Evolutionary conservation across 2,113 vertebrate species (phyloP).

Genomic region (Caracal caracal): DNA sequence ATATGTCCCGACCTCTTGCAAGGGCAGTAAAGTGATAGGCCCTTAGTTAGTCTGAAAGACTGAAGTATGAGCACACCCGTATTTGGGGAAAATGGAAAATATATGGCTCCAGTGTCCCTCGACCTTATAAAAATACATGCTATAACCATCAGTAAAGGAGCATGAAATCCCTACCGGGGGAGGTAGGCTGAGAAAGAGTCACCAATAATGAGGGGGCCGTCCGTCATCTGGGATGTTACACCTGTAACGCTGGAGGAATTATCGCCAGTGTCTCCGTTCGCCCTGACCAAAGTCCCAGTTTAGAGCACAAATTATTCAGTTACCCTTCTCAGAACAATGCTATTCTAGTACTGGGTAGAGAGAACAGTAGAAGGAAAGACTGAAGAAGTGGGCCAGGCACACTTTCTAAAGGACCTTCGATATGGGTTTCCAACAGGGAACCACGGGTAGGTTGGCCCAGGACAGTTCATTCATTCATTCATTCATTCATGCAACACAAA

Average conservation of each 20-base stretch:
- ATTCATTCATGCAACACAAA: neutral
- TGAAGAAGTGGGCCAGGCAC: neutral
- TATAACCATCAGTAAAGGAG: neutral
- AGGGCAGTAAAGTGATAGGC: neutral
- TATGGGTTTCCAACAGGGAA: neutral
- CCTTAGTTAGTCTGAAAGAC: neutral
- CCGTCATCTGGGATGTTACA: neutral
- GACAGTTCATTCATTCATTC: neutral
- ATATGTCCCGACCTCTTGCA: neutral
- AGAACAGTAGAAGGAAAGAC: neutral
- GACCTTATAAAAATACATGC: neutral
- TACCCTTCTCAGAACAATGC: neutral
- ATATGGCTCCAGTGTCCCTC: neutral
- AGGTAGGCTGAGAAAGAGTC: neutral
- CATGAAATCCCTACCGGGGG: neutral
- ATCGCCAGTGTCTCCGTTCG: neutral
- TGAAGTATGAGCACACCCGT: neutral
- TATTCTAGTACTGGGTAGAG: neutral
- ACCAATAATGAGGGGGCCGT: neutral
- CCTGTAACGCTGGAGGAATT: neutral
- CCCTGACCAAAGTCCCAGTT: neutral
- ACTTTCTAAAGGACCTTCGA: conserved; percentile 25
- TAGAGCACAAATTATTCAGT: neutral
- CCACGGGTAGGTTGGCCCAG: neutral
- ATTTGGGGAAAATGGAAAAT: neutral